Percentiles rank a stretch among this genome's conserved stretches.
phyloP scores from a whole-genome alignment of 2,797 vertebrate species.

The Acrossocheilus wenchowensis region DNA sequence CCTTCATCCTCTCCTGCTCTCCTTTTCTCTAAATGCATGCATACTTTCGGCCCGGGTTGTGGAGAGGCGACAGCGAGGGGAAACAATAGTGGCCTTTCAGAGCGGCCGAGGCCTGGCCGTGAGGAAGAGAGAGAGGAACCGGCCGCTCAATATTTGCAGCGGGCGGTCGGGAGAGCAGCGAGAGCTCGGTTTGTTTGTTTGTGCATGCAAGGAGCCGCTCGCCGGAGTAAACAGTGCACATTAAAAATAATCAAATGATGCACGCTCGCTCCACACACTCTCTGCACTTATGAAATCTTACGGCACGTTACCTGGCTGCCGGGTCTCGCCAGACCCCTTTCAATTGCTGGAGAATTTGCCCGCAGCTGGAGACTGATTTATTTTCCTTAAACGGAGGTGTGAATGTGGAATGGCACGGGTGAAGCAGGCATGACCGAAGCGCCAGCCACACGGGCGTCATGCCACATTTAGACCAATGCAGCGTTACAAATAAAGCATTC shows the following conservation, averaged over 20 bases:
- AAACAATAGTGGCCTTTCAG: constrained; percentile 90
- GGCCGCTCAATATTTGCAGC: constrained; percentile 80
- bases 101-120: constrained; percentile 68
- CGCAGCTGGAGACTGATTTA: constrained; percentile 3
- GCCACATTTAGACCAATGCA: not conserved
- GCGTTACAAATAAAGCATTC: not conserved
- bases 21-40: constrained; percentile 80
- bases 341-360: not conserved
- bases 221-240: not conserved
- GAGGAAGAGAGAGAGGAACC: constrained; percentile 57
- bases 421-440: constrained; percentile 45
- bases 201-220: constrained; percentile 8
- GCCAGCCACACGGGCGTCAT: constrained; percentile 15
- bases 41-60: constrained; percentile 79
- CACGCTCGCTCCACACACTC: not conserved
- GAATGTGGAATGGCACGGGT: constrained; percentile 34
- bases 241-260: not conserved
- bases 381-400: constrained; percentile 30
- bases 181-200: constrained; percentile 33
- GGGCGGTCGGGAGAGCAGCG: constrained; percentile 9
- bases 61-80: constrained; percentile 77
- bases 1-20: constrained; percentile 68
- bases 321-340: not conserved
- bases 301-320: not conserved
- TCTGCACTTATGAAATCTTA: not conserved